These are phyloP conservation scores for Drosophila pachea DNA, from an alignment of 1,140 invertebrate genomes.

Conservation along the genomic window DNA sequence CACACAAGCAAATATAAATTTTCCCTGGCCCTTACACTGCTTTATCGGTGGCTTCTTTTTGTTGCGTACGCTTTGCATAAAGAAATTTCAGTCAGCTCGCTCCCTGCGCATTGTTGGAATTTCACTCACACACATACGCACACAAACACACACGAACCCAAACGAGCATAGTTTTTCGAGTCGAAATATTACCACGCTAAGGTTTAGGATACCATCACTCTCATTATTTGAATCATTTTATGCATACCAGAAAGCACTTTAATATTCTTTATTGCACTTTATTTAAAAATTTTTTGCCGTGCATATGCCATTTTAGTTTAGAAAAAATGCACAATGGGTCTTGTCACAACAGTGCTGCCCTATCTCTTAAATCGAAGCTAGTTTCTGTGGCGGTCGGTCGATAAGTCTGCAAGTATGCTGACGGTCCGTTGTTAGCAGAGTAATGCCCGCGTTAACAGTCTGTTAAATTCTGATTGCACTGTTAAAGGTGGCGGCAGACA, in stretches of 20 bases:
- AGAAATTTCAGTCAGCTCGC: constrained; percentile 59
- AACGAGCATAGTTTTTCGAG: constrained; percentile 35
- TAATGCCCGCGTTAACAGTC: background rate
- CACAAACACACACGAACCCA: background rate
- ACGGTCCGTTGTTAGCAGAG: background rate
- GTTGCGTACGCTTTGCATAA: constrained; percentile 64
- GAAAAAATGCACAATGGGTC: constrained; percentile 51
- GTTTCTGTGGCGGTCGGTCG: constrained; percentile 10
- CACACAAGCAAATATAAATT: constrained; percentile 27
- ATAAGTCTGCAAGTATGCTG: constrained; percentile 10
- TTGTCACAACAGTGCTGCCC: constrained; percentile 35
- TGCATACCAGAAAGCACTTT: constrained; percentile 18
- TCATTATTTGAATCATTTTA: constrained; percentile 2
- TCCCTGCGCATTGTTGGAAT: constrained; percentile 72
- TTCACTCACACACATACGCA: constrained; percentile 57
- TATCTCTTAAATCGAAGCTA: constrained; percentile 13
- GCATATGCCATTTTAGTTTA: constrained; percentile 54
- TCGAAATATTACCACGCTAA: constrained; percentile 28
- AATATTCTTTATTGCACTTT: constrained; percentile 39
- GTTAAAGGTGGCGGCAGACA: constrained; percentile 10
- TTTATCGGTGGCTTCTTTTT: constrained; percentile 41
- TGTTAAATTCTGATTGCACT: background rate
- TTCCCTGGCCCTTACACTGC: constrained; percentile 38
- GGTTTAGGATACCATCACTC: constrained; percentile 5
- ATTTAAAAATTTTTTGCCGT: constrained; percentile 28